Conservation (phyloP, 1,140 invertebrate genomes). For the Akabosia matsudoensis region DNA sequence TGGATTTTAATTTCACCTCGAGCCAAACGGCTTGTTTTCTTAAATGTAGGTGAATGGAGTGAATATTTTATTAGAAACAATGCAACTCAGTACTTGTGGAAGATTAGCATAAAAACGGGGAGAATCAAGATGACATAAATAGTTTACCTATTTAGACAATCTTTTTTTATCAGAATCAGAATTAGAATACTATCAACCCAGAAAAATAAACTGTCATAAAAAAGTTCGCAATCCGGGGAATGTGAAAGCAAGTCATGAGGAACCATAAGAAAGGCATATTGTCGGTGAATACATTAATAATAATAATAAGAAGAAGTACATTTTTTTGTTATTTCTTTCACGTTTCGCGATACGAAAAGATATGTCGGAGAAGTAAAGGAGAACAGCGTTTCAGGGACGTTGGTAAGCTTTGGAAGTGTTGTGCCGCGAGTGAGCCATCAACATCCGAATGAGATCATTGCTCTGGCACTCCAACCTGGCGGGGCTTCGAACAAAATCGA, state of each 20-base stretch:
- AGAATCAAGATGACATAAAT: slow-evolving; percentile 18
- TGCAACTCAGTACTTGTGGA: background rate
- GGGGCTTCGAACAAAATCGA: slow-evolving; percentile 12
- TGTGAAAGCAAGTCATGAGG: too few species aligned
- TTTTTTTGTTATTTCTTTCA: background rate
- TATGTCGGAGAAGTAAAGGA: slow-evolving; percentile 73
- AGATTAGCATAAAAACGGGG: background rate
- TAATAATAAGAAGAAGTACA: too few species aligned
- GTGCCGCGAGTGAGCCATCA: slow-evolving; percentile 52
- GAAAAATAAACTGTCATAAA: too few species aligned
- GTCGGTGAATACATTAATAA: too few species aligned
- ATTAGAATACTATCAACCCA: background rate
- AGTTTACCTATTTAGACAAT: background rate
- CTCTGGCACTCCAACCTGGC: slow-evolving; percentile 24
- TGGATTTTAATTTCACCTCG: too few species aligned
- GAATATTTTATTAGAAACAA: background rate
- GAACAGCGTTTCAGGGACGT: slow-evolving; percentile 74
- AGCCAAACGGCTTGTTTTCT: too few species aligned
- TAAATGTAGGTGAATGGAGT: too few species aligned
- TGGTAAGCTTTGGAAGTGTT: slow-evolving; percentile 68
- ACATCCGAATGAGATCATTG: slow-evolving; percentile 49
- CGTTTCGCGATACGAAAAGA: slow-evolving; percentile 56
- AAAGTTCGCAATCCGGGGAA: too few species aligned
- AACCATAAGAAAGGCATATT: too few species aligned
- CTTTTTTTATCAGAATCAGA: background rate